Conservation (phyloP, 1,140 invertebrate species). For the Pygmarrhopalites habei region DNA sequence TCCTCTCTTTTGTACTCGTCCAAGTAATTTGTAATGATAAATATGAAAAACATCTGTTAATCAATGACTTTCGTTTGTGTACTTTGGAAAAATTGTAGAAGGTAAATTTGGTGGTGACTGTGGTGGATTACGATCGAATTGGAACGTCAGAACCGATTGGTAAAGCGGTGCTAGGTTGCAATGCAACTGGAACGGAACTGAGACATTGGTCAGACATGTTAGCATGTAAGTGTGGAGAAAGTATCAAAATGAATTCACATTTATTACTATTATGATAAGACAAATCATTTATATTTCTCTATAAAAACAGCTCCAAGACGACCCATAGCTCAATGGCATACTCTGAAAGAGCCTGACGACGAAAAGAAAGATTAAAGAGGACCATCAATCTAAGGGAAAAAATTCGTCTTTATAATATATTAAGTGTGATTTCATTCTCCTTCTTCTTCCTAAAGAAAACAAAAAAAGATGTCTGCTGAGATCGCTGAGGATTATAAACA, state of each 20-base stretch:
- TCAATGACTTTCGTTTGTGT: not conserved
- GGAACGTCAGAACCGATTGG: conserved; percentile 99
- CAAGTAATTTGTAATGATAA: too few species aligned
- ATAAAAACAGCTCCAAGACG: too few species aligned
- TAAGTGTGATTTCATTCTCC: not conserved
- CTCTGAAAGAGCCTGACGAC: conserved; percentile 92
- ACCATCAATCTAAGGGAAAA: not conserved
- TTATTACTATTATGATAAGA: too few species aligned
- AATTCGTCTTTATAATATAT: not conserved
- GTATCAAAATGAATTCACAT: too few species aligned
- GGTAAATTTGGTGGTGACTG: conserved; percentile 95
- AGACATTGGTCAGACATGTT: conserved; percentile 99
- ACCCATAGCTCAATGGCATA: conserved; percentile 99
- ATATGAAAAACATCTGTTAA: too few species aligned
- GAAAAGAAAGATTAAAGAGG: conserved; percentile 71
- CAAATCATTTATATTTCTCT: too few species aligned
- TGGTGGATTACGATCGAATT: conserved; percentile 99
- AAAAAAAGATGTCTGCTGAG: not conserved
- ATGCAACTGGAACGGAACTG: conserved; percentile 92
- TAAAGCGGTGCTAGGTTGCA: conserved; percentile 92
- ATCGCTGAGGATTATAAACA: not conserved
- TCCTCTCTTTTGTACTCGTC: too few species aligned
- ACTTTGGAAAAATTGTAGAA: conserved; percentile 59
- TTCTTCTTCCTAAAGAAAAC: not conserved
- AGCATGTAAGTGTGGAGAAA: too few species aligned